Evolutionary conservation across 2,797 vertebrate genomes (phyloP), one percentile per base, ranked within the genome.

Genomic region (Hylomyscus alleni): DNA sequence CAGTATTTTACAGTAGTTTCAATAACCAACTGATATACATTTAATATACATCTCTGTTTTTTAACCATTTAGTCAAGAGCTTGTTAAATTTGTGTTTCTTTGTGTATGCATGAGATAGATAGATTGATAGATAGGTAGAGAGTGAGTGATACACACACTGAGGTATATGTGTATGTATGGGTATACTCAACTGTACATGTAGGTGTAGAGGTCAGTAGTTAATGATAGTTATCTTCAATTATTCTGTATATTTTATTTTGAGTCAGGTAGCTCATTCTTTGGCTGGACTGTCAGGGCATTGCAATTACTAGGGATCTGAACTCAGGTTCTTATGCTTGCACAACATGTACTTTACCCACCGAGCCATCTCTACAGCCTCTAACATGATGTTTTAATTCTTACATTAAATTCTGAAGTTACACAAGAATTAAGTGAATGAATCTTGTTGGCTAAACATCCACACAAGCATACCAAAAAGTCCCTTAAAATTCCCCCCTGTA

Each of bases 311-410:
- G 10, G 20, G 19, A 52, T 37, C 44, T 69, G 62, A 85, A 69
- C 6, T 50, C 3, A 69, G 47, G 34, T 4, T 22, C 26, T 54
- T 3, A 5, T 14, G 44, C 29, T 67, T 85, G 60, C 29, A 34
- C 11, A n/a, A 4, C 26, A 22, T 8, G 10, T 2, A 34, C 17
- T 69, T 52, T 69, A 50, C 13, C 20, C 47, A 54, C 62, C 22
- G 34, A 52, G 47, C 44, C 22, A 37, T 69, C 84, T 72, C 20
- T 47, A 52, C 13, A 26, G 29, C 44, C 44, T 85, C 14, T 73
- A 89, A 72, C 77, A 47, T 83, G 77, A 81, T 84, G 80, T 44
- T 94, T 81, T 85, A 90, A 81, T 47, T 92, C 29, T 13, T 85
- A 56, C 34, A 10, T 85, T 91, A 91, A 56, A 40, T 80, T 76